Conservation (phyloP, 2,797 vertebrate species). For the Epinephelus awoara region DNA sequence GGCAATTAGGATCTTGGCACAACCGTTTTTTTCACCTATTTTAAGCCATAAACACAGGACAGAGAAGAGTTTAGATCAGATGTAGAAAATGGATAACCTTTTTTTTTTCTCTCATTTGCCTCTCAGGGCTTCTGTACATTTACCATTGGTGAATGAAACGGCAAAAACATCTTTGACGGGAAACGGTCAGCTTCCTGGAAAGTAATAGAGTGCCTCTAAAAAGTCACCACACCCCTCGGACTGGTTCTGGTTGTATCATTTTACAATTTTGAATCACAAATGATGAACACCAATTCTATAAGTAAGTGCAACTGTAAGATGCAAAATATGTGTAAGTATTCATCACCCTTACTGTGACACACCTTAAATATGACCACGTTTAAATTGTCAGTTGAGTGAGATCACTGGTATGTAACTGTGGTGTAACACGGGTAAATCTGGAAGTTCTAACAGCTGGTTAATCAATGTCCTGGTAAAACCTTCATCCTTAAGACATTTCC, state of each 20-base stretch:
- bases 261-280: conserved; percentile 28
- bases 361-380: no score
- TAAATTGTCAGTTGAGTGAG: neutral
- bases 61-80: no score
- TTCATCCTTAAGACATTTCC: neutral
- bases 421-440: neutral
- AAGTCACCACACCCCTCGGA: neutral
- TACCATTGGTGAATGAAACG: neutral
- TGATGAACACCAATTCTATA: neutral
- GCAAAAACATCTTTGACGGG: neutral
- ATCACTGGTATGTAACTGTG: neutral
- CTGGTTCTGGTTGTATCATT: neutral
- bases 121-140: neutral
- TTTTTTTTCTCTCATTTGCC: no score
- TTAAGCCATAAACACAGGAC: no score
- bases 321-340: neutral
- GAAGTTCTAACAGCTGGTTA: neutral
- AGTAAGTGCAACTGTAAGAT: neutral
- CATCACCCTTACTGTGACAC: no score
- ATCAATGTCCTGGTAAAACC: neutral
- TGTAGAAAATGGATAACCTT: no score
- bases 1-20: no score
- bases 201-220: conserved; percentile 17
- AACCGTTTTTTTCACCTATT: no score
- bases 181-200: neutral